Percentiles rank a stretch among this genome's conserved stretches.
Conservation (phyloP, 2,797 vertebrate species). For the Neosalanx taihuensis region DNA sequence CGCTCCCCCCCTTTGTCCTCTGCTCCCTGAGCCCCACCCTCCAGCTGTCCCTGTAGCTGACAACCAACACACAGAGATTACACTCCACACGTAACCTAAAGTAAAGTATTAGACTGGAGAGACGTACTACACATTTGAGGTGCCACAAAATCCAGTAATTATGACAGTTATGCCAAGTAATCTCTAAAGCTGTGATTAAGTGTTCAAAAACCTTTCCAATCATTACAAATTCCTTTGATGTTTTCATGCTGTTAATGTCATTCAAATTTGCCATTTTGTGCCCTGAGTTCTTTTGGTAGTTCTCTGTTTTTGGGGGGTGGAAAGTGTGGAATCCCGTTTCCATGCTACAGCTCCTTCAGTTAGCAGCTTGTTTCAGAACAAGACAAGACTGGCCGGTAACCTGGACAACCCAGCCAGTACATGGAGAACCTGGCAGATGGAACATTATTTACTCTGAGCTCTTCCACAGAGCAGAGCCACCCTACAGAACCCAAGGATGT, state of each 20-base stretch:
- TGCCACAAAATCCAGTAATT: not conserved
- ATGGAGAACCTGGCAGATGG: conserved; percentile 33
- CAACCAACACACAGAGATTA: no score
- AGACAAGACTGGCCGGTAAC: conserved; percentile 30
- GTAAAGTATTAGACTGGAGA: not conserved
- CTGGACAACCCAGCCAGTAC: conserved; percentile 25
- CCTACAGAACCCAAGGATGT: no score
- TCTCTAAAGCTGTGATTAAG: not conserved
- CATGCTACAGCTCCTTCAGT: no score
- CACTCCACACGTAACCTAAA: no score
- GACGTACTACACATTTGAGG: not conserved
- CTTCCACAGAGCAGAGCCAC: not conserved
- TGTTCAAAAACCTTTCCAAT: no score
- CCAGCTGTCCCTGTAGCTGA: not conserved
- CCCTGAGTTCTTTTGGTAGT: conserved; percentile 18
- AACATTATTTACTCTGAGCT: conserved; percentile 36
- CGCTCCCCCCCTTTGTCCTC: not conserved
- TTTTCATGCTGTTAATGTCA: conserved; percentile 8
- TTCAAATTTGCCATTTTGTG: conserved; percentile 3
- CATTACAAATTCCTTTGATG: not conserved
- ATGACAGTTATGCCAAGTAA: not conserved
- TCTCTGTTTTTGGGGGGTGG: not conserved
- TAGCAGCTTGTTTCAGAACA: conserved; percentile 28
- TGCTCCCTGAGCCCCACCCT: not conserved
- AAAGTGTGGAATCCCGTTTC: no score